These are phyloP conservation scores for Dysdera silvatica DNA, from an alignment of 1,140 invertebrate species.

Conservation along the genomic window DNA sequence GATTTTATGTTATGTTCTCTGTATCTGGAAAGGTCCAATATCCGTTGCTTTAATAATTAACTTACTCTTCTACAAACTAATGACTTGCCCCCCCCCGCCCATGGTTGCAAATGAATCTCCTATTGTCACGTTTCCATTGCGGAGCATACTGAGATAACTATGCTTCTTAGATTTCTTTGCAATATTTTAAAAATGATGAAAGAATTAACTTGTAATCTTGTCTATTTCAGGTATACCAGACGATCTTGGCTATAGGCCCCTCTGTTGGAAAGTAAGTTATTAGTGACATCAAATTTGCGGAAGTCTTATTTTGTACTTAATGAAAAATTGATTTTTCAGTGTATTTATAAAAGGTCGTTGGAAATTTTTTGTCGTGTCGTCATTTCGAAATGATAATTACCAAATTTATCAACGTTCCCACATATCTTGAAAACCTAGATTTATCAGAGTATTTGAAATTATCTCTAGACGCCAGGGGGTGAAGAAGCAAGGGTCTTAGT, in stretches of 20 bases:
- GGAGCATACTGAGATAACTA: background rate
- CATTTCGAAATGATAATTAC: too few relatives aligned
- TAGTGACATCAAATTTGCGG: background rate
- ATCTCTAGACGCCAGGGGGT: background rate
- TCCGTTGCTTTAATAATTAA: too few relatives aligned
- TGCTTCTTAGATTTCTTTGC: background rate
- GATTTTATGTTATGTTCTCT: too few relatives aligned
- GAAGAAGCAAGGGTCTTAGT: too few relatives aligned
- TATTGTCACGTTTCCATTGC: background rate
- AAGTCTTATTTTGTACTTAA: background rate
- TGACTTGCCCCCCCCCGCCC: background rate
- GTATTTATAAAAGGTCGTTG: background rate
- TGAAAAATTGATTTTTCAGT: background rate
- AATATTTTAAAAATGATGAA: too few relatives aligned
- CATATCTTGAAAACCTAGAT: background rate
- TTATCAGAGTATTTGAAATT: background rate
- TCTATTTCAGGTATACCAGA: constrained; percentile 65
- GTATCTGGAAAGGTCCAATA: too few relatives aligned
- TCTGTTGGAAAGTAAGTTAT: constrained; percentile 60
- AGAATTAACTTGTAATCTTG: too few relatives aligned
- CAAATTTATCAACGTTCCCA: background rate
- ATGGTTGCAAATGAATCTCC: background rate
- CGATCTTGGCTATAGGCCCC: constrained; percentile 60
- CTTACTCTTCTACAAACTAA: background rate
- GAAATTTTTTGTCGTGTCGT: background rate